Evolutionary conservation across 2,888 invertebrate genomes (phyloP).

Genomic region (Scaptomyza caliginosa): DNA sequence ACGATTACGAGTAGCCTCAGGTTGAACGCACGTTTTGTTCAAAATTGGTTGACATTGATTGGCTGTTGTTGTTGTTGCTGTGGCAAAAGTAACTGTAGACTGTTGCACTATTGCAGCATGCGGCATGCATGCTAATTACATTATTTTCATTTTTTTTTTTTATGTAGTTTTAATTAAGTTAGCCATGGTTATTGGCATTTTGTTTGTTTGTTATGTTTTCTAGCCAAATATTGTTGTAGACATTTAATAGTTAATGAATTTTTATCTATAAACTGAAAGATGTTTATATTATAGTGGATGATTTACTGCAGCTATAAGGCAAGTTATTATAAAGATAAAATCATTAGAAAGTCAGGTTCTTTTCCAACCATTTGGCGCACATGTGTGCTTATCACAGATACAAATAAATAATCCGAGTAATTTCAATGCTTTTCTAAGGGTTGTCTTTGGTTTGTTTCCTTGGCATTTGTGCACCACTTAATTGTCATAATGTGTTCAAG

Average conservation of each 20-base stretch:
- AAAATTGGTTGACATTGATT: slow-evolving; percentile 32
- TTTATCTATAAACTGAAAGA: no score
- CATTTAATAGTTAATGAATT: no score
- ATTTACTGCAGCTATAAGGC: no score
- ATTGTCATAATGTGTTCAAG: slow-evolving; percentile 7
- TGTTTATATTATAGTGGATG: no score
- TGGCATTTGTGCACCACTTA: background rate
- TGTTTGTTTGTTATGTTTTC: no score
- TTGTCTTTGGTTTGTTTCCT: background rate
- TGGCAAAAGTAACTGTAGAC: slow-evolving; percentile 6
- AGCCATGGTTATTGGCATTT: background rate
- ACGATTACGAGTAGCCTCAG: background rate
- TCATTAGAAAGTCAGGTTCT: no score
- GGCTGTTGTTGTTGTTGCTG: background rate
- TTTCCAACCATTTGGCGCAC: no score
- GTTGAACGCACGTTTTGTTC: slow-evolving; percentile 56
- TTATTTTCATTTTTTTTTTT: background rate
- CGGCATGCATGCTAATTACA: slow-evolving; percentile 22
- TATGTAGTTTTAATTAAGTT: background rate
- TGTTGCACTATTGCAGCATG: background rate
- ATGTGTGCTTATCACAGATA: no score
- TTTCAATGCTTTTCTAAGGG: no score
- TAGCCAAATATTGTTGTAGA: no score
- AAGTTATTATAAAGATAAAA: no score
- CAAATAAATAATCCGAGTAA: no score